phyloP scores from a whole-genome alignment of 2,888 invertebrate species.

The Stenurella melanura region DNA sequence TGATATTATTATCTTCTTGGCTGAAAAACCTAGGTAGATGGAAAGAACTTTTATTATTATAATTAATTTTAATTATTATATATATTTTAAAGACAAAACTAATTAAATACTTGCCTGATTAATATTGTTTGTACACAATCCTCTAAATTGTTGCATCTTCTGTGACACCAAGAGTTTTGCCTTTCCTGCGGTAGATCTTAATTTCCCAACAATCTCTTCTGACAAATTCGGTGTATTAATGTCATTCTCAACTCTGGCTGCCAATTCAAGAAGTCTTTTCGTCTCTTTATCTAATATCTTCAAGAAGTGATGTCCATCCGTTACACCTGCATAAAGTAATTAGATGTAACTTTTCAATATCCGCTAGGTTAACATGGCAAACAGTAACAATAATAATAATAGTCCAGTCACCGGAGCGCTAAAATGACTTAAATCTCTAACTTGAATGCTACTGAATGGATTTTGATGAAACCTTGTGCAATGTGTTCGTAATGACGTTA shows the following conservation, averaged over 20 bases:
- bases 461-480: no score
- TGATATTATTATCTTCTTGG: no score
- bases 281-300: constrained; percentile 85
- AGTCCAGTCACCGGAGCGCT: no score
- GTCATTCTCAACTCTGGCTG: constrained; percentile 82
- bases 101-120: constrained; percentile 65
- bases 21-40: no score
- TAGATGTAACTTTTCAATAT: background rate
- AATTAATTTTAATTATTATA: no score
- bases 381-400: no score
- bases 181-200: constrained; percentile 93
- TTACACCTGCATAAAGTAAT: constrained; percentile 71
- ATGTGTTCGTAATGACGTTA: no score
- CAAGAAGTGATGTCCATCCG: constrained; percentile 87
- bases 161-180: constrained; percentile 91
- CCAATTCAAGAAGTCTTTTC: constrained; percentile 80
- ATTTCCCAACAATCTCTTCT: constrained; percentile 88
- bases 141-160: constrained; percentile 97
- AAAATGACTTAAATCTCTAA: no score
- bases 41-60: no score
- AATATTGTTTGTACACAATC: constrained; percentile 74
- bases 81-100: background rate
- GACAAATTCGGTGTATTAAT: constrained; percentile 78
- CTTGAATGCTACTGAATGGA: no score
- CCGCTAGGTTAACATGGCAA: no score